Conservation (phyloP, 2,888 invertebrate genomes). For the Leptothorax acervorum region DNA sequence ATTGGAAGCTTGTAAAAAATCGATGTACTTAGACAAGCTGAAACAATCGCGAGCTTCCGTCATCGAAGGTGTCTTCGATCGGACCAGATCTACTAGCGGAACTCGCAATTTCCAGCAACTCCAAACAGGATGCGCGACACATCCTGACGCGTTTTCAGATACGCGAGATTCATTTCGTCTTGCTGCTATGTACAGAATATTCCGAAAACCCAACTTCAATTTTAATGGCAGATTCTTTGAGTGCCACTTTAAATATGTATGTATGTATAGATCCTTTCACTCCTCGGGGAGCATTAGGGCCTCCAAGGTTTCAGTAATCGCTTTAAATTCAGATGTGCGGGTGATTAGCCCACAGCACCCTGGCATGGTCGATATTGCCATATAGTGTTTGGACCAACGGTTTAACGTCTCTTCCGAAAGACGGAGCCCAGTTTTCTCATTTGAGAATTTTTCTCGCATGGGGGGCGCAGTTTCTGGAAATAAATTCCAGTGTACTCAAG, state of each 20-base stretch:
- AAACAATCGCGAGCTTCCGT: conserved; percentile 21
- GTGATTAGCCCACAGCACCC: too few species aligned
- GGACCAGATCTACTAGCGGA: neutral
- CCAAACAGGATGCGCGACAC: conserved; percentile 15
- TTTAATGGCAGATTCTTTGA: neutral
- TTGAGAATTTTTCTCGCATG: too few species aligned
- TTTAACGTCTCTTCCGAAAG: too few species aligned
- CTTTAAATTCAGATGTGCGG: too few species aligned
- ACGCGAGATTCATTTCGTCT: conserved; percentile 23
- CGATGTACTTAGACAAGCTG: neutral
- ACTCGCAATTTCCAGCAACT: conserved; percentile 25
- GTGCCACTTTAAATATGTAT: neutral
- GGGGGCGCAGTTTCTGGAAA: too few species aligned
- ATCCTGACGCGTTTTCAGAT: neutral
- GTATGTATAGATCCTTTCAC: too few species aligned
- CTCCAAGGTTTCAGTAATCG: too few species aligned
- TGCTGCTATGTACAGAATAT: neutral
- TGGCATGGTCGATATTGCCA: too few species aligned
- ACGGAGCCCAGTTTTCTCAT: too few species aligned
- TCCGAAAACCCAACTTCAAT: neutral
- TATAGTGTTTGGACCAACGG: too few species aligned
- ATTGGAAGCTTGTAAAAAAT: neutral
- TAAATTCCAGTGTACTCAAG: too few species aligned
- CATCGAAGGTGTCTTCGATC: conserved; percentile 2
- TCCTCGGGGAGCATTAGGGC: too few species aligned